Evolutionary conservation across 2,797 vertebrate genomes (phyloP), one percentile per base, ranked within the genome.

Genomic region (Falco naumanni): DNA sequence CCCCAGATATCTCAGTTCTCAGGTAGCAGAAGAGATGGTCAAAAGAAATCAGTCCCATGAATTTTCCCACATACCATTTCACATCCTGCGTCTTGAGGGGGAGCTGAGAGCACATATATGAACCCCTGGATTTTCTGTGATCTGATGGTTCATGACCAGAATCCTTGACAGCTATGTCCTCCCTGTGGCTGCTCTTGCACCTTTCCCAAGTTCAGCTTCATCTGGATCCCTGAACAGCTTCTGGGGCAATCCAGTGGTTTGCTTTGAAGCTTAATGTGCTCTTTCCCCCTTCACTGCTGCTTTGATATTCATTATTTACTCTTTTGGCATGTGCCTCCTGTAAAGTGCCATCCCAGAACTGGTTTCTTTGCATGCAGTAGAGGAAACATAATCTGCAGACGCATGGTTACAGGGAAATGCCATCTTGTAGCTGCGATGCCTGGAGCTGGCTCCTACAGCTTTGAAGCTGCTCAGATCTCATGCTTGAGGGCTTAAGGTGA

Each of bases 301-400:
- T 94, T 96, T 90, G 88, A 94, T 96, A 82, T 90, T 95, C 51
- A 72, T 90, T 95, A 91, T 95, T 94, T 95, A 90, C 90, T 93
- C 74, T 90, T 84, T 74, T 91, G 93, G 94, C 91, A 60, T 81
- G 66, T 82, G 66, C 29, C 77, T 63, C 87, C 74, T 80, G 41
- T 84, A 95, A 86, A 88, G 43, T 84, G 71, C 50, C 74, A 92
- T 75, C 77, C 84, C 90, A 84, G 86, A 84, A 80, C 71, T 39
- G 53, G 18, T 66, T 89, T 80, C 84, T 90, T 72, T 85, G 68
- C 88, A 57, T 80, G 84, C 50, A 54, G 43, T 59, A 87, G 89
- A 77, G 88, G 68, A 77, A 94, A 82, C 59, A 45, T 34, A 37
- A 90, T 77, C 74, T 56, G 33, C 47, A 89, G 80, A 78, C 79